phyloP scores from a whole-genome alignment of 30 jellyfish, hydroid and myxozoan genomes.

The Chrysaora quinquecirrha region DNA sequence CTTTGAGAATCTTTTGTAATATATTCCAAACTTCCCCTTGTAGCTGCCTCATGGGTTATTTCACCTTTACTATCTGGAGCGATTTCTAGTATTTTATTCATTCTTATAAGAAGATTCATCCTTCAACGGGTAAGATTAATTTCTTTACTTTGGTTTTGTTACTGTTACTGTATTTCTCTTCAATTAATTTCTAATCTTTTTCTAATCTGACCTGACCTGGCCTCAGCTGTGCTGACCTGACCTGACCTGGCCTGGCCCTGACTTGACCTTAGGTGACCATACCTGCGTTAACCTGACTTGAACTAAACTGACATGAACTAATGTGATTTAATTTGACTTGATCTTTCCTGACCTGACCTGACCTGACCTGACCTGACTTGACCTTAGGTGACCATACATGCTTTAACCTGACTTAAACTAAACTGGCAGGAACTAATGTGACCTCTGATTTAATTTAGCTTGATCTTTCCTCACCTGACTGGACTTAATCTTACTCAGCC shows the following conservation, averaged over 20 bases:
- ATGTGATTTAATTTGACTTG: conserved; percentile 10
- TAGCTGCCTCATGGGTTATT: conserved; percentile 96
- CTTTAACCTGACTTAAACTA: background rate
- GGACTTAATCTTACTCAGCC: background rate
- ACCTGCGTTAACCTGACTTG: background rate
- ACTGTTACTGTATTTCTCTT: no score
- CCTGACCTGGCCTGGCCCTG: background rate
- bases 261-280: background rate
- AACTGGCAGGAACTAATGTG: background rate
- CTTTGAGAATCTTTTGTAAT: background rate
- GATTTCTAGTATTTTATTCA: conserved; percentile 69
- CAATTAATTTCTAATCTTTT: no score
- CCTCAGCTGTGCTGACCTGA: background rate
- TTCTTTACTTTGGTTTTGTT: no score
- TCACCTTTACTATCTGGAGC: conserved; percentile 91
- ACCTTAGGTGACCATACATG: conserved; percentile 6
- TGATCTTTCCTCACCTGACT: conserved; percentile 9
- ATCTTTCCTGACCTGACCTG: background rate
- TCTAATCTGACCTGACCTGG: no score
- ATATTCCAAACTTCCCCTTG: no score
- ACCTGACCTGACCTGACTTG: conserved; percentile 8
- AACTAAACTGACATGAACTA: background rate
- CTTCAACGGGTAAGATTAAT: conserved; percentile 69
- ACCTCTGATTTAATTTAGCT: background rate
- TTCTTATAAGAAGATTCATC: conserved; percentile 50